Base-by-base conservation (phyloP, 2,888 invertebrate genomes). In the Ophion obscuratus region DNA sequence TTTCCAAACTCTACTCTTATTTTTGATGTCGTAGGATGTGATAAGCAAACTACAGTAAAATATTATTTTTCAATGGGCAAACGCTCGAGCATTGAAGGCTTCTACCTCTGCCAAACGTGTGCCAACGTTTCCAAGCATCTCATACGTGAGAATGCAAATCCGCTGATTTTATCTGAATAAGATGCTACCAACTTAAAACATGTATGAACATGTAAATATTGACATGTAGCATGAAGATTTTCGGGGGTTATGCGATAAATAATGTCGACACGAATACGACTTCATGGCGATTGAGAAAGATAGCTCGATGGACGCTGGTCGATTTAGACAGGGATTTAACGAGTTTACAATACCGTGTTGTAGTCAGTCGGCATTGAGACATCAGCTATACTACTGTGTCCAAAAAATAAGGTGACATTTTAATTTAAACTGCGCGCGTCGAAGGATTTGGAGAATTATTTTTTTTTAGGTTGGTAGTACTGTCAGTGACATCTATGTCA, bases 91-190 rank as follows among this genome's bases (percentile, higher is more conserved):
- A 24, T 77, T 59, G 78, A 78, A 10, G 9, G 61, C 14, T 61
- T 78, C 17, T 68, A 78, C 36, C 68, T 70, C 3, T 70, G 68
- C 44, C 68, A 70, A 47, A 70, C 66, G 2, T 80, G 73, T 73
- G 40, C 80, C 0, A 73, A 57, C 53, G 64, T 80, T 36, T 71
- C 80, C 7, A 80, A 80, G 40, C 66, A 80, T 36, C 24, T 73
- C 2, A 73, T 73, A 53, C 73, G 73, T 24, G 80, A 80, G 6
- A 80, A 80, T 80, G 57, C 57, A 7, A 80, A 94, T 86, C 86
- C 93, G 10, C 53, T 93, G 10, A 85, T 93, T 14, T n/a, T 92
- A 3, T 94, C 93, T 83, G 91, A 92, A 85, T 92, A 93, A 88
- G 93, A 94, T 89, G 89, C 89, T 71, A 82, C 88, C 44, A 93